Base-by-base conservation (phyloP, 2,113 vertebrate genomes). In the Zootoca vivipara region DNA sequence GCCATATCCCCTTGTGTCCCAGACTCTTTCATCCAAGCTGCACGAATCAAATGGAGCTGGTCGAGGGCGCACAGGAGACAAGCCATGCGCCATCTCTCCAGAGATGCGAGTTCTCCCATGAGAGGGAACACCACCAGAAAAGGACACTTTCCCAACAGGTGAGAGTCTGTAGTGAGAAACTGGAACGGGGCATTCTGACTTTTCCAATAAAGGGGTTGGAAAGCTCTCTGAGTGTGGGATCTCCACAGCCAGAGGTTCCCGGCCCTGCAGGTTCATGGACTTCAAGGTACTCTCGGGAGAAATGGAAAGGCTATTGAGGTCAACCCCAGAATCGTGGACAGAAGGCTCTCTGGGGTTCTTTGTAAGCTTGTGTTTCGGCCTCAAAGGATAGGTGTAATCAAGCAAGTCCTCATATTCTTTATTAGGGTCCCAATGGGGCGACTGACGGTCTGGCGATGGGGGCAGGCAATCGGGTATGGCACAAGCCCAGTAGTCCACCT, bases 371-470 rank as follows among this genome's bases (percentile, higher is more conserved):
- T 96, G 93, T 52, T 95, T 96, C 0, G 98, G 97, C 95, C 96
- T 97, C 73, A 99, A 91, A 0, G 98, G 99, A 78, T 99, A 99
- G 2, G 98, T 98, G 26, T 99, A 99, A 94, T 99, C 98, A 78
- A 99, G 96, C 89, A 99, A 92, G 42, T 97, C 97, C 94, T 98
- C 96, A 0, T 99, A 99, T 78, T 99, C 98, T 56, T 96, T 97
- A 89, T 97, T 94, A 30, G 98, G 98, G 91, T 99, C 93, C 98
- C 98, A 98, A 83, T 89, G 94, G 1, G 97, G 96, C 0, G 97
- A 98, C 22, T 7, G 92, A 9, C 98, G 96, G 93, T 99, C 95
- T 0, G 97, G 97, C 52, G 97, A 98, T 0, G 98, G 97, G 26
- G 97, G 98, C 58, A 97, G 88, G 0, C 96, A 94, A 80, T 97